These are phyloP conservation scores for Sylvicapra grimmia DNA, from an alignment of 2,113 vertebrate genomes.

Conservation along the genomic window DNA sequence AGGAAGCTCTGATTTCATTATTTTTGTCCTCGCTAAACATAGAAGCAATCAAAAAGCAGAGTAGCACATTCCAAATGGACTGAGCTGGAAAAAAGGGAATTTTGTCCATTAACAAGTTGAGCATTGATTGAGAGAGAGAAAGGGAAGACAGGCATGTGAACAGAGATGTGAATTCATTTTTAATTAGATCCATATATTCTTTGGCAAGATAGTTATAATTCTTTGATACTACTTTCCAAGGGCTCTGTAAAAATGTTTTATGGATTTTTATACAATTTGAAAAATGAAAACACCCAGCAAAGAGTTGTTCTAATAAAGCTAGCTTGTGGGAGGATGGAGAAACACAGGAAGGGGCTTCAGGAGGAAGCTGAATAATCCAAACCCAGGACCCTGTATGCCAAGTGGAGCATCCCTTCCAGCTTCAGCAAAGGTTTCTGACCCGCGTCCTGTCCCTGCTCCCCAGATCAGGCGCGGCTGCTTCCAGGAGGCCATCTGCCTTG, in stretches of 20 bases:
- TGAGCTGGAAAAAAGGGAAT: background rate
- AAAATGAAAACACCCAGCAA: background rate
- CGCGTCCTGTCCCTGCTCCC: accelerated
- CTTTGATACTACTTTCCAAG: background rate
- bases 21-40: background rate
- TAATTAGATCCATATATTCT: background rate
- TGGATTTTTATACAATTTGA: background rate
- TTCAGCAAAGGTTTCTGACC: background rate
- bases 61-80: background rate
- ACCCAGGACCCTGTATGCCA: background rate
- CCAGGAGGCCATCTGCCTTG: accelerated
- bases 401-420: accelerated
- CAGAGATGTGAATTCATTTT: background rate
- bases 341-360: background rate
- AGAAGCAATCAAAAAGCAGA: background rate
- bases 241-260: background rate
- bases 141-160: background rate
- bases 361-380: background rate
- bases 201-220: background rate
- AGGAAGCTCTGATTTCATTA: background rate
- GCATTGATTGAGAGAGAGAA: background rate
- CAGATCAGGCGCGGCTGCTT: background rate
- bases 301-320: background rate
- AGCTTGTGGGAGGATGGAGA: background rate
- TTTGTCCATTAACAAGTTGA: background rate